Conservation (phyloP, 2,797 vertebrate genomes). For the Pitangus sulphuratus region DNA sequence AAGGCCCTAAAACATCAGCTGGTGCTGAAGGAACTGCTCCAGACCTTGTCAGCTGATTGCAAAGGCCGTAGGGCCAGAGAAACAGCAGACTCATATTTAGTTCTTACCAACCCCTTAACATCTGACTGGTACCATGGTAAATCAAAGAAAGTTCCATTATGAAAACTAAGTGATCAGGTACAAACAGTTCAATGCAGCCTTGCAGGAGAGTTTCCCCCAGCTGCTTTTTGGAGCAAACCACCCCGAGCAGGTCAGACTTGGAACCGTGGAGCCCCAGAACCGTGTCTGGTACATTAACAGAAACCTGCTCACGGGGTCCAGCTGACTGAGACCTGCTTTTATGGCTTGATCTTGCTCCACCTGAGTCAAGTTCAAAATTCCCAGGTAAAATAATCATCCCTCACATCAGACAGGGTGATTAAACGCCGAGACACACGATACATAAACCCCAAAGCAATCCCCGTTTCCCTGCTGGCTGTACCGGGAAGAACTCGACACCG, state of each 20-base stretch:
- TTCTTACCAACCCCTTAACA: not conserved
- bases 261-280: not conserved
- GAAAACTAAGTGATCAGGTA: not conserved
- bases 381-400: not conserved
- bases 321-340: not conserved
- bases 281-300: rapidly evolving
- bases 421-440: not conserved
- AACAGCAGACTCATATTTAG: not conserved
- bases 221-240: not conserved
- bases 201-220: not conserved
- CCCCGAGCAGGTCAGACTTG: not conserved
- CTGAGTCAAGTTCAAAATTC: not conserved
- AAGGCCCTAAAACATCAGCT: not conserved
- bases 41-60: not conserved
- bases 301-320: not conserved
- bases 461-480: not conserved
- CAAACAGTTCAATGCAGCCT: not conserved
- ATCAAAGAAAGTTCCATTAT: not conserved
- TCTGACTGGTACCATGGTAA: not conserved
- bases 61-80: not conserved
- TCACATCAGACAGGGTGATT: not conserved
- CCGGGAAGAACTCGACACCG: not conserved
- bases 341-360: not conserved
- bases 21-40: not conserved
- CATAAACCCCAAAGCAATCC: not conserved